Conservation (phyloP, 2,888 invertebrate species). For the Ennomos quercinarius region DNA sequence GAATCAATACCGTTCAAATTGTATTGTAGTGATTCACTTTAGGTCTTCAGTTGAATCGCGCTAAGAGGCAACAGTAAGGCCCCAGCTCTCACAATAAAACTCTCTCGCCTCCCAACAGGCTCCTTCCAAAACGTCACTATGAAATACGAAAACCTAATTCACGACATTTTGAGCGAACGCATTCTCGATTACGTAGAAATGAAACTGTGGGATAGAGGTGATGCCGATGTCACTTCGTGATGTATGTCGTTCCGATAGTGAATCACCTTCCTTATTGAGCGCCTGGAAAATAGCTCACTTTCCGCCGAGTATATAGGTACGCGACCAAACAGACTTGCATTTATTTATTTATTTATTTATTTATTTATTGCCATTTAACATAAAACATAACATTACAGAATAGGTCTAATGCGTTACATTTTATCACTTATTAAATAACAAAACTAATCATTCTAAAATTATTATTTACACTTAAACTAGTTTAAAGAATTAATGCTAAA, state of each 20-base stretch:
- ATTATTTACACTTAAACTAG: too few relatives aligned
- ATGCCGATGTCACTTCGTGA: constrained; percentile 32
- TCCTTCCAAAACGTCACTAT: constrained; percentile 1
- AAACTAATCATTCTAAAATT: too few relatives aligned
- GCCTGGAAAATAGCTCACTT: constrained; percentile 36
- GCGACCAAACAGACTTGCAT: constrained; percentile 30
- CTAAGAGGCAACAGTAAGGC: too few relatives aligned
- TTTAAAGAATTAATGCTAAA: too few relatives aligned
- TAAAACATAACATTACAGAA: too few relatives aligned
- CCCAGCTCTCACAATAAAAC: constrained; percentile 18
- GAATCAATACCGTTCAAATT: too few relatives aligned
- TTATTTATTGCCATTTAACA: too few relatives aligned
- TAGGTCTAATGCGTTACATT: too few relatives aligned
- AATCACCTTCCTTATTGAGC: constrained; percentile 37
- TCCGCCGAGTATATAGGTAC: constrained; percentile 18
- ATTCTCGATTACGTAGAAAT: constrained; percentile 28
- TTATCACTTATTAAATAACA: too few relatives aligned
- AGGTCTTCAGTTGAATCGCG: too few relatives aligned
- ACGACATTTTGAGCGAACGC: constrained; percentile 25
- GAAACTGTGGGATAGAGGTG: constrained; percentile 26
- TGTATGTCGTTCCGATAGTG: constrained; percentile 27
- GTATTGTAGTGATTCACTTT: too few relatives aligned
- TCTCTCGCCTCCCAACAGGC: constrained; percentile 2
- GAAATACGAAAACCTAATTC: constrained; percentile 26
- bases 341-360: too few relatives aligned